Percentiles rank a stretch among this genome's conserved stretches.
Conservation (phyloP, 2,113 vertebrate genomes). For the Salvelinus alpinus region DNA sequence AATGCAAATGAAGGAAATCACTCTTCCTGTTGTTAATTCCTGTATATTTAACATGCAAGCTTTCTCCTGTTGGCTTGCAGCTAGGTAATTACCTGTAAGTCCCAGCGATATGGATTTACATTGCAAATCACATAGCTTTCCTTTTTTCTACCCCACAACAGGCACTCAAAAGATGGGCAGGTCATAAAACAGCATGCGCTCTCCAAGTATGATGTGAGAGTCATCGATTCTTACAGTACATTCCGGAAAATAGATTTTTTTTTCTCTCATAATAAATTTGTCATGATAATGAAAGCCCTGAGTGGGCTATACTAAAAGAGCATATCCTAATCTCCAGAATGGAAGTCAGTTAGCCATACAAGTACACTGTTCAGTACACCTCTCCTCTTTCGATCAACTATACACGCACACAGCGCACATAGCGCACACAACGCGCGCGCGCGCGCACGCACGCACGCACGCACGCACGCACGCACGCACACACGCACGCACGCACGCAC, state of each 20-base stretch:
- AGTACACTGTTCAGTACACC: constrained; percentile 21
- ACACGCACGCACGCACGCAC: no score
- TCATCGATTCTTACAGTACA: constrained; percentile 44
- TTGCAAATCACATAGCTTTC: constrained; percentile 53
- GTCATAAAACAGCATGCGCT: constrained; percentile 45
- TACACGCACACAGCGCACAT: neutral
- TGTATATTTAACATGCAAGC: constrained; percentile 5
- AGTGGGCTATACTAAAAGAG: constrained; percentile 37
- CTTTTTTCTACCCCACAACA: constrained; percentile 23
- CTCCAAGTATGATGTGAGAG: constrained; percentile 42
- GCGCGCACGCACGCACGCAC: no score
- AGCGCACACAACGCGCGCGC: no score
- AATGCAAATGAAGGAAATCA: neutral
- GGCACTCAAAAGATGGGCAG: constrained; percentile 10
- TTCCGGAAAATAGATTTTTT: constrained; percentile 36
- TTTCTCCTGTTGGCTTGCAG: constrained; percentile 24
- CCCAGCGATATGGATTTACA: constrained; percentile 46
- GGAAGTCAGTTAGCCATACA: constrained; percentile 36
- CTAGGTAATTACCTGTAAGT: constrained; percentile 56
- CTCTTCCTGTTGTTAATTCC: constrained; percentile 25
- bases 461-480: neutral
- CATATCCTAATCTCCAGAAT: constrained; percentile 44
- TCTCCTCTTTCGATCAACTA: constrained; percentile 14
- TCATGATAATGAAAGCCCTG: constrained; percentile 45
- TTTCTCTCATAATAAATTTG: constrained; percentile 49